phyloP scores from a whole-genome alignment of 2,113 vertebrate species.

The Pollimyrus isidori region DNA sequence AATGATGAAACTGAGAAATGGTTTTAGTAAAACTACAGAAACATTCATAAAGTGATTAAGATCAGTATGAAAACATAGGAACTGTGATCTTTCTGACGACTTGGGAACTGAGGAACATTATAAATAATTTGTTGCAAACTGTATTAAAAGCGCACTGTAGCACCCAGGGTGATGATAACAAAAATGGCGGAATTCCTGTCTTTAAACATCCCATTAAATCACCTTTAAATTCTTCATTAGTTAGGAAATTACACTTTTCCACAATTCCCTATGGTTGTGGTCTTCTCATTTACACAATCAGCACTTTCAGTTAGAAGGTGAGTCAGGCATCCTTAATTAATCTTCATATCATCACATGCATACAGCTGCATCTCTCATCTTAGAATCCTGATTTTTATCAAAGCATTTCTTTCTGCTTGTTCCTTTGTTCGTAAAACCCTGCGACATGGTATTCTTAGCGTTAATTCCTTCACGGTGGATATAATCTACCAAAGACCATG shows the following conservation, averaged over 20 bases:
- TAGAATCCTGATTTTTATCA: neutral
- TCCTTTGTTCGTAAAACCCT: neutral
- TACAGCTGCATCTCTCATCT: neutral
- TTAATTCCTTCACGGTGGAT: neutral
- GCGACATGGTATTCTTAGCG: neutral
- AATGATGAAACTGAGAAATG: neutral
- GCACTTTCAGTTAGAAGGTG: neutral
- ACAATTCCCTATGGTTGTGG: neutral
- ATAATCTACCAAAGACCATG: neutral
- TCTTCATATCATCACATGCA: neutral
- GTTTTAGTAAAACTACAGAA: neutral
- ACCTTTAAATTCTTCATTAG: neutral
- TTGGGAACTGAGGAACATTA: neutral
- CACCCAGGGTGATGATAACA: neutral
- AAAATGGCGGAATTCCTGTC: neutral
- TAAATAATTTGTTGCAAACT: neutral
- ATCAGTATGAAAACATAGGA: neutral
- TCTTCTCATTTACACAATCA: neutral
- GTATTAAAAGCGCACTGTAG: neutral
- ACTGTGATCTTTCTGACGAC: neutral
- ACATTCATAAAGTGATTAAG: neutral
- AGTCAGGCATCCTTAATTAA: neutral
- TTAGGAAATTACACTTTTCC: neutral
- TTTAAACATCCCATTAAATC: neutral
- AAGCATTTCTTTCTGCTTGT: neutral